Evolutionary conservation across 1,140 invertebrate species (phyloP).

Genomic region (Caenorhabditis briggsae): DNA sequence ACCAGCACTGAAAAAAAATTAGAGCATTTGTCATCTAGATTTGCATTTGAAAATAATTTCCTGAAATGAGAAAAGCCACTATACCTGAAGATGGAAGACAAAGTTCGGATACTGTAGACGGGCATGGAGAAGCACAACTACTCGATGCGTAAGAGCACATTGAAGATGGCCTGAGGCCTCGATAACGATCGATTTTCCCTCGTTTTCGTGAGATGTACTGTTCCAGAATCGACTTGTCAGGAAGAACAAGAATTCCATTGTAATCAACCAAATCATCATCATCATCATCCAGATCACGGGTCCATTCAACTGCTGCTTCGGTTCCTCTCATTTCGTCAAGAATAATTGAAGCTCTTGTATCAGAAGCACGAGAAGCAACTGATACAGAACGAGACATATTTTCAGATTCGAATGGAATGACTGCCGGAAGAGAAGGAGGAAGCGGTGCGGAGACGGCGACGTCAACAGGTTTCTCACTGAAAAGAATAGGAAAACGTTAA

Average conservation of each 20-base stretch:
- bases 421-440: neutral
- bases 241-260: constrained; percentile 61
- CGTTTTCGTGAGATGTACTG: constrained; percentile 64
- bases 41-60: neutral
- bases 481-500: constrained; percentile 5
- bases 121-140: constrained; percentile 64
- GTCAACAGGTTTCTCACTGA: constrained; percentile 49
- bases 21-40: neutral
- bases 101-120: constrained; percentile 62
- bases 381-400: constrained; percentile 38
- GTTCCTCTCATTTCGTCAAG: constrained; percentile 61
- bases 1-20: constrained; percentile 8
- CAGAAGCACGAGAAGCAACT: constrained; percentile 44
- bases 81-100: constrained; percentile 53
- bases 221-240: constrained; percentile 66
- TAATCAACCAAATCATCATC: constrained; percentile 31
- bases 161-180: constrained; percentile 26
- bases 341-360: constrained; percentile 51
- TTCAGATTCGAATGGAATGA: constrained; percentile 38
- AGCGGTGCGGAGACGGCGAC: neutral
- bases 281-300: constrained; percentile 28
- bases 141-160: constrained; percentile 23
- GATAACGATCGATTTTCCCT: constrained; percentile 49
- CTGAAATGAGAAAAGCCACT: neutral
- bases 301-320: constrained; percentile 61